Conservation (phyloP, 2,888 invertebrate genomes). For the Phlogophora meticulosa region DNA sequence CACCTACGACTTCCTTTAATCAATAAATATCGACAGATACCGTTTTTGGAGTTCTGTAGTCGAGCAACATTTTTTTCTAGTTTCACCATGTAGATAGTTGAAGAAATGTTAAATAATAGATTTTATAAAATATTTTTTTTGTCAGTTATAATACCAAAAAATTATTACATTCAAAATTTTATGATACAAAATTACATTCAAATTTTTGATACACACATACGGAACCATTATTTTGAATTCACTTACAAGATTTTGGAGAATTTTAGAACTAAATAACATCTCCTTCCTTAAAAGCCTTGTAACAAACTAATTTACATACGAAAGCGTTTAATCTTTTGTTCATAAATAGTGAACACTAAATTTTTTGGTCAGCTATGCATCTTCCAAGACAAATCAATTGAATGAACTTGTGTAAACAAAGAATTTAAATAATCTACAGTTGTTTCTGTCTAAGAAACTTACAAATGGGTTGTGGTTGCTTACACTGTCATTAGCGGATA, state of each 20-base stretch:
- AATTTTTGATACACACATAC: too few relatives aligned
- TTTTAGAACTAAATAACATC: not conserved
- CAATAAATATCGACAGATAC: conserved; percentile 20
- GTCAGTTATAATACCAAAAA: too few relatives aligned
- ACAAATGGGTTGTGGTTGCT: conserved; percentile 24
- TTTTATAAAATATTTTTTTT: too few relatives aligned
- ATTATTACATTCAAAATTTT: too few relatives aligned
- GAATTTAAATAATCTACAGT: conserved; percentile 22
- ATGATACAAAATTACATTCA: too few relatives aligned
- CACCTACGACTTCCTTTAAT: conserved; percentile 38
- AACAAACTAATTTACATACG: conserved; percentile 40
- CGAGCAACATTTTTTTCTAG: not conserved
- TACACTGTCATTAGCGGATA: conserved; percentile 8
- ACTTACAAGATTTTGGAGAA: too few relatives aligned
- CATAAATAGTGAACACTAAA: not conserved
- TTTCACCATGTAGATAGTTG: not conserved
- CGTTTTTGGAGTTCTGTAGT: conserved; percentile 11
- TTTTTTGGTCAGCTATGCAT: conserved; percentile 11
- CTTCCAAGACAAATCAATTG: conserved; percentile 20
- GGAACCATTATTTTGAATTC: not conserved
- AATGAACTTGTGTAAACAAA: not conserved
- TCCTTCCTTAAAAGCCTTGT: not conserved
- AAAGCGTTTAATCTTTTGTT: conserved; percentile 16
- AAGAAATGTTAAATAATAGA: not conserved
- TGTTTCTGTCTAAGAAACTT: not conserved